These are phyloP conservation scores for Onychostruthus taczanowskii DNA, from an alignment of 2,113 vertebrate genomes.

Conservation along the genomic window DNA sequence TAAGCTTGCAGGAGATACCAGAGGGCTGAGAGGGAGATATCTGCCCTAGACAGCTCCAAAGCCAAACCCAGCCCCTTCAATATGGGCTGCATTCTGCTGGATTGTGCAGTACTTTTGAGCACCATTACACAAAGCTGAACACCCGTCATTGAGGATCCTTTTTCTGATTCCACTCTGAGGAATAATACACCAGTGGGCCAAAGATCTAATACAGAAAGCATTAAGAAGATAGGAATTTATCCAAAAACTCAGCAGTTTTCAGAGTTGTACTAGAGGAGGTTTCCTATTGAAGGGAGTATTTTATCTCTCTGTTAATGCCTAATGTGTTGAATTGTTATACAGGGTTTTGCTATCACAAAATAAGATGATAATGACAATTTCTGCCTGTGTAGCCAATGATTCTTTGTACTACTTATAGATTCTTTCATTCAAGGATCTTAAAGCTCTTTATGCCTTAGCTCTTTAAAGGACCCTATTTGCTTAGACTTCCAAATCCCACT, in stretches of 20 bases:
- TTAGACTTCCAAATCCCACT: not conserved
- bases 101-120: not conserved
- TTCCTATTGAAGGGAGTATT: conserved; percentile 32
- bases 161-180: not conserved
- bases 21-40: not conserved
- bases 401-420: conserved; percentile 41
- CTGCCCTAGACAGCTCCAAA: not conserved
- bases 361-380: conserved; percentile 40
- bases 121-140: not conserved
- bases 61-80: not conserved
- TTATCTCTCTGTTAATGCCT: conserved; percentile 48
- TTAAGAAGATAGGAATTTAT: conserved; percentile 49
- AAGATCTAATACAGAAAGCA: conserved; percentile 24
- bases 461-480: conserved; percentile 25
- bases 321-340: conserved; percentile 32
- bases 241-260: conserved; percentile 42
- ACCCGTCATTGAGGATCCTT: not conserved
- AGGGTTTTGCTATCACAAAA: conserved; percentile 38
- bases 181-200: conserved; percentile 8
- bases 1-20: not conserved
- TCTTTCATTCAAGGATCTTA: conserved; percentile 36
- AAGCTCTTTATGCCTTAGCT: conserved; percentile 17
- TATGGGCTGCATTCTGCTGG: not conserved
- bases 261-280: not conserved
- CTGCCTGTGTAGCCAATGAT: not conserved